phyloP scores from a whole-genome alignment of 2,888 invertebrate species.

The Galerucella pusilla region DNA sequence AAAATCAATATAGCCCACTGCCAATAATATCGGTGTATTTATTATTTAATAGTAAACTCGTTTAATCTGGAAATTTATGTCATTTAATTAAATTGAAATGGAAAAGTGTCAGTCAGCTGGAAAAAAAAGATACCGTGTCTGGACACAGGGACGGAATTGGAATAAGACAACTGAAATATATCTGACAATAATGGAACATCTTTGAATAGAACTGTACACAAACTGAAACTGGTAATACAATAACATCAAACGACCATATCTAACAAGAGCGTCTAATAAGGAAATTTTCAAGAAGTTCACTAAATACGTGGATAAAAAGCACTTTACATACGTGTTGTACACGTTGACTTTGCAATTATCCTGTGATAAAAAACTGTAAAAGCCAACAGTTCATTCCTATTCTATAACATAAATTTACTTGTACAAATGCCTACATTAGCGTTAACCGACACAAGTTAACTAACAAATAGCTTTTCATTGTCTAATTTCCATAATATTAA shows the following conservation, averaged over 20 bases:
- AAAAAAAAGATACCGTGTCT: background rate
- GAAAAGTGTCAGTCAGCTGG: background rate
- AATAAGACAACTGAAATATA: no score
- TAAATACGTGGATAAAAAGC: no score
- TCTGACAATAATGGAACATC: no score
- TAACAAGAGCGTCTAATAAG: no score
- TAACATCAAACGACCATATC: no score
- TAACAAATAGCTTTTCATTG: background rate
- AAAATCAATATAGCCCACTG: background rate
- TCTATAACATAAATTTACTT: background rate
- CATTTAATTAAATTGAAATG: conserved; percentile 3
- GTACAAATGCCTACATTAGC: no score
- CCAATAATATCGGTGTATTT: background rate
- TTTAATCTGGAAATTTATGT: background rate
- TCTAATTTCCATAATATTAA: conserved; percentile 5
- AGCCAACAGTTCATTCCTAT: background rate
- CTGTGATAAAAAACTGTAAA: no score
- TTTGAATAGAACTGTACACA: no score
- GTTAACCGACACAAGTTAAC: background rate
- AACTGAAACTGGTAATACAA: no score
- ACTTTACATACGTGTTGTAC: no score
- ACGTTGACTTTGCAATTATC: no score
- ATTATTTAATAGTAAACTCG: background rate
- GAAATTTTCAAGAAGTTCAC: no score
- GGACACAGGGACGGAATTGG: background rate